phyloP scores from a whole-genome alignment of 1,140 invertebrate genomes.

The Drosophila kikkawai region DNA sequence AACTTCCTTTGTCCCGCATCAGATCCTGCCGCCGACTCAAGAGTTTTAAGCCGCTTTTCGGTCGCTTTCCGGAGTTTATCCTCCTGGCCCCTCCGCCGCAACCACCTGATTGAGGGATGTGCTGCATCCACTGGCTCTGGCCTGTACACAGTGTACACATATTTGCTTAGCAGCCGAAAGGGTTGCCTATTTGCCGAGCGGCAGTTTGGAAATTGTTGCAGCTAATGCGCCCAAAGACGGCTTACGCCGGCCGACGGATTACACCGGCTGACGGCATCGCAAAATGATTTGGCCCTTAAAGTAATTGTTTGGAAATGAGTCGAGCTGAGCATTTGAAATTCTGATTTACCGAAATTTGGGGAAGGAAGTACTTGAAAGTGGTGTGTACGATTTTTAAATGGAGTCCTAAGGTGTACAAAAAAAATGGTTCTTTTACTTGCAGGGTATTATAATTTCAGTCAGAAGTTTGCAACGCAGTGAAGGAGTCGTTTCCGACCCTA shows the following conservation, averaged over 20 bases:
- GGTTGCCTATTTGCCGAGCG: constrained; percentile 60
- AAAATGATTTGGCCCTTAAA: constrained; percentile 54
- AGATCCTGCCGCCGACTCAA: constrained; percentile 10
- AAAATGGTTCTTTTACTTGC: not conserved
- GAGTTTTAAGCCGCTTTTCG: constrained; percentile 74
- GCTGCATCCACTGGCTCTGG: constrained; percentile 43
- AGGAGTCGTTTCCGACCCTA: no score
- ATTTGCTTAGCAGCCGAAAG: constrained; percentile 58
- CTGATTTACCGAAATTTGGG: not conserved
- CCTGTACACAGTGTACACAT: constrained; percentile 21
- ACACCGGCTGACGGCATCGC: constrained; percentile 16
- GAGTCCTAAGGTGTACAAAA: not conserved
- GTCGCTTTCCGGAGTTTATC: constrained; percentile 74
- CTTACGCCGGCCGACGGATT: constrained; percentile 37
- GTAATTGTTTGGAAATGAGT: constrained; percentile 68
- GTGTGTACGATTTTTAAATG: not conserved
- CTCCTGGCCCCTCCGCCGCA: constrained; percentile 22
- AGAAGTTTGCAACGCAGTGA: no score
- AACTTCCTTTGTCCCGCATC: constrained; percentile 40
- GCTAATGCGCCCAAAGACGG: constrained; percentile 66
- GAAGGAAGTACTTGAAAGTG: constrained; percentile 7
- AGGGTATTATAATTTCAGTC: no score
- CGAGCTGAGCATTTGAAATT: constrained; percentile 34
- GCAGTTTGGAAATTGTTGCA: constrained; percentile 50
- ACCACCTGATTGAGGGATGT: constrained; percentile 45